Conservation (phyloP, 2,888 invertebrate species). For the Subacronicta megacephala region DNA sequence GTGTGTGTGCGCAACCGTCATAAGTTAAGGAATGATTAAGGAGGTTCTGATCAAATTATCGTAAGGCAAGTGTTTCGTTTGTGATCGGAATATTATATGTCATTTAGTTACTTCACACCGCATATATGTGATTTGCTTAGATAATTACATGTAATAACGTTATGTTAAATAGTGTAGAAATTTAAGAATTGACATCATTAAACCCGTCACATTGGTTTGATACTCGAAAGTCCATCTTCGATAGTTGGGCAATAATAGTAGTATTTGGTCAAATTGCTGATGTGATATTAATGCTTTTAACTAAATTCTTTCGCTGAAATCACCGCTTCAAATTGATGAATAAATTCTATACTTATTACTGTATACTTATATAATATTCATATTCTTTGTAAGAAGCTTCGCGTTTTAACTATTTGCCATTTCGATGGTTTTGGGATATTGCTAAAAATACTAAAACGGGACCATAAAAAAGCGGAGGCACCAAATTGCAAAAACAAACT, state of each 20-base stretch:
- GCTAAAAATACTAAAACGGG: conserved; percentile 57
- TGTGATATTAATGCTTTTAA: too few relatives aligned
- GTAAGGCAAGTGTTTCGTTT: conserved; percentile 62
- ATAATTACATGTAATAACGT: not conserved
- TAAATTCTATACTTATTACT: too few relatives aligned
- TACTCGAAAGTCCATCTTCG: too few relatives aligned
- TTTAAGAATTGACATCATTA: too few relatives aligned
- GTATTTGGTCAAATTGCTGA: too few relatives aligned
- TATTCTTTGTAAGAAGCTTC: conserved; percentile 20
- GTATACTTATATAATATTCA: conserved; percentile 19
- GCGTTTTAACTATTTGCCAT: conserved; percentile 22
- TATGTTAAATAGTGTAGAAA: too few relatives aligned
- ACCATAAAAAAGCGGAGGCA: conserved; percentile 55
- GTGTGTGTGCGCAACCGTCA: conserved; percentile 51
- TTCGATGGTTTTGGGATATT: conserved; percentile 48
- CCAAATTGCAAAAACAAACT: conserved; percentile 64
- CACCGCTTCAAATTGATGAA: too few relatives aligned
- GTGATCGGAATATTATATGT: conserved; percentile 39
- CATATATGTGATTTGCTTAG: not conserved
- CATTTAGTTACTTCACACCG: conserved; percentile 13
- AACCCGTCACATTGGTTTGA: too few relatives aligned
- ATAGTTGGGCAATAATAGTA: too few relatives aligned
- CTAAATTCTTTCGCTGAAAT: not conserved
- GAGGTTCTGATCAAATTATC: conserved; percentile 69
- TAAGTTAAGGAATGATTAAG: conserved; percentile 66